Evolutionary conservation across 2,113 vertebrate species (phyloP), one percentile per base, ranked within the genome.

Genomic region (Eurystomus gularis): DNA sequence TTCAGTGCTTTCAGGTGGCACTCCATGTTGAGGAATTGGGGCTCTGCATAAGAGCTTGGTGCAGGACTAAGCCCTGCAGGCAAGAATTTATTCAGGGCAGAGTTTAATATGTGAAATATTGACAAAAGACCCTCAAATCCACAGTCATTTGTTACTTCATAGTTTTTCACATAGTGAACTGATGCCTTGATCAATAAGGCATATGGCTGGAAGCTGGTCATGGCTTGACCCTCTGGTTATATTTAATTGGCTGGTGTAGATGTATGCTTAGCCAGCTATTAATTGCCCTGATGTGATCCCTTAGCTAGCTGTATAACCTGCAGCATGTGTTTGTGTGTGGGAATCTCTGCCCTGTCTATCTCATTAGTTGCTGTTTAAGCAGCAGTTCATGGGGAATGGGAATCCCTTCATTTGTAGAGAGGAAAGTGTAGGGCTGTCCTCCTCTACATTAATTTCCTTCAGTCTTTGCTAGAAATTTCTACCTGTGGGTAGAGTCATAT

Each of bases 241-340:
- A 37, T 61, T 62, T 46, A 68, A 79, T 58, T 72, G 61, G 24
- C 37, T 69, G 33, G 14, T 37, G 19, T 49, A 13, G 39, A 26
- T 42, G 18, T 6, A 14, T 86, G 6, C 61, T 49, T 17, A 39
- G 23, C 25, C 35, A 23, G 21, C 33, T 69, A 1, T 24, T 75
- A 12, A 6, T 46, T 49, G 48, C 25, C 57, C 73, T 48, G 37
- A 4, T 0, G 2, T 2, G 2, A 5, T 40, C 65, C 4, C 51
- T 71, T 58, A 20, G 16, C 51, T 62, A 17, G 1, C 33, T 29
- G 6, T n/a, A 17, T 4, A 25, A 49, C 37, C 15, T 52, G 48
- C 26, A 69, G 11, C 17, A 13, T 11, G 7, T 1, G 1, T 23
- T 10, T 64, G 31, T 7, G 23, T 2, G 24, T 1, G 49, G 9